These are phyloP conservation scores for Pediacus dermestoides DNA, from an alignment of 2,888 invertebrate genomes.

Conservation along the genomic window DNA sequence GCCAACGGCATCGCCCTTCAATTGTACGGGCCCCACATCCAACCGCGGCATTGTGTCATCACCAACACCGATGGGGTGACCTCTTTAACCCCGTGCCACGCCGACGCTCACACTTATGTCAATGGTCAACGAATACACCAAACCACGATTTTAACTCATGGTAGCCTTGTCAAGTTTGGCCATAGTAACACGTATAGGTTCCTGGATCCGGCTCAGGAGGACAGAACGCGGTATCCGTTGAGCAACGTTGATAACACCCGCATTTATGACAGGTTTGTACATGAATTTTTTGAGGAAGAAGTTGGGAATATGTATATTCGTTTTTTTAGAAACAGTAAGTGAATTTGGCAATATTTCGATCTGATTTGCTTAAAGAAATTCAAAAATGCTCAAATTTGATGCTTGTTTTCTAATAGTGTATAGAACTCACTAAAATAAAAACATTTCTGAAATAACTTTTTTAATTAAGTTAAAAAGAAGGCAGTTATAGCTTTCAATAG, in stretches of 20 bases:
- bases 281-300: neutral
- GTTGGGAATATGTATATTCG: no score
- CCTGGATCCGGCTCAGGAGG: constrained; percentile 79
- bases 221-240: constrained; percentile 69
- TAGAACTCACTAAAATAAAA: no score
- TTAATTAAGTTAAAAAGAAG: no score
- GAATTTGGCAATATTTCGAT: no score
- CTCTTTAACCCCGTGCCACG: constrained; percentile 87
- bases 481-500: no score
- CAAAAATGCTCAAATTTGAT: no score
- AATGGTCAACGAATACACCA: constrained; percentile 90
- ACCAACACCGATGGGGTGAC: constrained; percentile 88
- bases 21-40: constrained; percentile 86
- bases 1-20: constrained; percentile 77
- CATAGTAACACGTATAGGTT: constrained; percentile 83
- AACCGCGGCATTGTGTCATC: constrained; percentile 92
- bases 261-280: constrained; percentile 74
- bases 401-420: no score
- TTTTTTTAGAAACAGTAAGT: no score
- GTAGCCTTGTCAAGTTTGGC: constrained; percentile 80
- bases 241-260: constrained; percentile 59
- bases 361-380: no score
- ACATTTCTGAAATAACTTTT: no score
- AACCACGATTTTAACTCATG: constrained; percentile 86
- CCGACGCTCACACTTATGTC: constrained; percentile 92